These are phyloP conservation scores for Menidia menidia DNA, from an alignment of 2,797 vertebrate genomes.

Conservation along the genomic window DNA sequence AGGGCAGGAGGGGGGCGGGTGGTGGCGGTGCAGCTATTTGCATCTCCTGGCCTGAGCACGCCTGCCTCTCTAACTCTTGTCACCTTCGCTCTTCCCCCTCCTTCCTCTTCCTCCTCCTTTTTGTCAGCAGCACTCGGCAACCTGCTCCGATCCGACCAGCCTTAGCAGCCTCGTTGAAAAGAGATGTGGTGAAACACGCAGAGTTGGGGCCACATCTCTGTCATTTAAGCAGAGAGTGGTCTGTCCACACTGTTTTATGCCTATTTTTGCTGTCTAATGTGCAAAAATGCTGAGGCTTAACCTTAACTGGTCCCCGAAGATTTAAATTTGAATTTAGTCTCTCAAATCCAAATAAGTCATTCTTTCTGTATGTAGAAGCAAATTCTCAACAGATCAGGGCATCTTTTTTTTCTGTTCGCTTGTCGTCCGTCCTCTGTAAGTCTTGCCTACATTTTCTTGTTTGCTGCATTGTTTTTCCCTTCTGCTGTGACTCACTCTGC, in stretches of 20 bases:
- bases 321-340: slow-evolving; percentile 7
- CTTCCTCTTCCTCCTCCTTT: slow-evolving; percentile 14
- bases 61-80: slow-evolving; percentile 27
- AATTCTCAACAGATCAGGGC: slow-evolving; percentile 15
- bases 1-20: not conserved
- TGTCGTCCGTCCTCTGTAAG: slow-evolving; percentile 39
- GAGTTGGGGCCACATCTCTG: slow-evolving; percentile 4
- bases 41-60: slow-evolving; percentile 43
- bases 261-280: slow-evolving; percentile 11
- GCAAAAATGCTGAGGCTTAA: slow-evolving; percentile 9
- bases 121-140: slow-evolving; percentile 23
- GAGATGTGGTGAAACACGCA: slow-evolving; percentile 18
- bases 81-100: slow-evolving; percentile 24
- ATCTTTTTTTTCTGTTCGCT: slow-evolving; percentile 30
- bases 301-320: slow-evolving; percentile 11
- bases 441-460: slow-evolving; percentile 51
- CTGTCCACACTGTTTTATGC: not conserved
- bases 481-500: slow-evolving; percentile 66
- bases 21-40: slow-evolving; percentile 42
- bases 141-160: not conserved
- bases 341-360: slow-evolving; percentile 24
- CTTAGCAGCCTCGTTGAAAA: slow-evolving; percentile 9
- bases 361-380: not conserved
- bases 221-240: slow-evolving; percentile 5
- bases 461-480: slow-evolving; percentile 54